Evolutionary conservation across 2,797 vertebrate species (phyloP).

Genomic region (Eospalax fontanierii): DNA sequence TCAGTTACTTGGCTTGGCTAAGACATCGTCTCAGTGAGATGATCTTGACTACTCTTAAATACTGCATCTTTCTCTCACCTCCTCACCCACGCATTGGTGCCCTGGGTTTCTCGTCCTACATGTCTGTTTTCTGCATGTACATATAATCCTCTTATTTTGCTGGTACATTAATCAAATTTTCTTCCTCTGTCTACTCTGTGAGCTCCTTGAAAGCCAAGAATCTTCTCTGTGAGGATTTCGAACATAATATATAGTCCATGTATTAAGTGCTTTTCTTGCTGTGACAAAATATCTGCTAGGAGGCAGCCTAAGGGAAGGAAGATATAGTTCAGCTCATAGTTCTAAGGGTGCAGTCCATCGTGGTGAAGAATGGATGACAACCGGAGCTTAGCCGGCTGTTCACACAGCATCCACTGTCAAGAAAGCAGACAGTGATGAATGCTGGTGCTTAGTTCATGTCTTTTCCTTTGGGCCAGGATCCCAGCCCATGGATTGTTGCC

Average conservation of each 20-base stretch:
- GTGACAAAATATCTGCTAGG: too few relatives aligned
- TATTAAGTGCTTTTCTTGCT: too few relatives aligned
- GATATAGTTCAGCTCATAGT: too few relatives aligned
- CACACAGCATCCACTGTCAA: too few relatives aligned
- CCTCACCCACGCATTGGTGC: background rate
- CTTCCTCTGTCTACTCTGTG: background rate
- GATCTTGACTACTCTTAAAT: background rate
- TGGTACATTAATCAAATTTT: background rate
- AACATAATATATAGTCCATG: background rate
- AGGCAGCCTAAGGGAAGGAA: too few relatives aligned
- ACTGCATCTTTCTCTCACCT: background rate
- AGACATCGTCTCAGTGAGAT: background rate
- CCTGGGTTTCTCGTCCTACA: background rate
- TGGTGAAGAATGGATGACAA: too few relatives aligned
- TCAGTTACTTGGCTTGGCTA: background rate
- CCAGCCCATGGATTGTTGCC: too few relatives aligned
- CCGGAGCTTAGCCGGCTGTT: too few relatives aligned
- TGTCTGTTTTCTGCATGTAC: background rate
- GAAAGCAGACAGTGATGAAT: too few relatives aligned
- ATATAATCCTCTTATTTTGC: background rate
- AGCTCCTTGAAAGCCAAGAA: background rate
- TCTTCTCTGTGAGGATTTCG: conserved; percentile 19
- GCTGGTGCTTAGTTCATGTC: too few relatives aligned
- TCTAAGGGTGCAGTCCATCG: too few relatives aligned
- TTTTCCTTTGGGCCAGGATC: too few relatives aligned